Evolutionary conservation across 2,888 invertebrate species (phyloP).

Genomic region (Sinelater perroti): DNA sequence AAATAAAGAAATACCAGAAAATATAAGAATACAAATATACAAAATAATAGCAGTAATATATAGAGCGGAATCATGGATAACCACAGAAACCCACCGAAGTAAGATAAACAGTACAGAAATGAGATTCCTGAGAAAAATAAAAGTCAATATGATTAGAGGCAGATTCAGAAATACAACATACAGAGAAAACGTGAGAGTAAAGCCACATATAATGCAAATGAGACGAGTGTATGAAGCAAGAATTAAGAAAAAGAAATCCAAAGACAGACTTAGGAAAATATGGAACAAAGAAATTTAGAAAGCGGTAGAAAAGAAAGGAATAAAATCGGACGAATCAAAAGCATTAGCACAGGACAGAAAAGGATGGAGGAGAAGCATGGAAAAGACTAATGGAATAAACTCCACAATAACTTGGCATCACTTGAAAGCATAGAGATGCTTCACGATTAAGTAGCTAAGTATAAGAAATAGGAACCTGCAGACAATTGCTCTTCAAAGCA

Average conservation of each 20-base stretch:
- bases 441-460: background rate
- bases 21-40: background rate
- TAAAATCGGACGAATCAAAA: background rate
- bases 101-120: too few relatives aligned
- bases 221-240: background rate
- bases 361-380: slow-evolving; percentile 3
- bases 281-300: too few relatives aligned
- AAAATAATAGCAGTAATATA: too few relatives aligned
- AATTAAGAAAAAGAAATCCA: background rate
- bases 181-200: too few relatives aligned
- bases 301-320: background rate
- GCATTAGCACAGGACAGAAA: background rate
- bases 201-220: too few relatives aligned
- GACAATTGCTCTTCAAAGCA: too few relatives aligned
- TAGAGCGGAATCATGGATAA: too few relatives aligned
- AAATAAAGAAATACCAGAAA: background rate
- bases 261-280: background rate
- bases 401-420: background rate
- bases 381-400: background rate
- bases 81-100: too few relatives aligned
- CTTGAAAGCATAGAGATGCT: background rate
- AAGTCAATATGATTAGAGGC: too few relatives aligned
- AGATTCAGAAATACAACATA: too few relatives aligned
- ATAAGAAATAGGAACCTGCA: too few relatives aligned
- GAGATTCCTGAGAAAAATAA: too few relatives aligned